Conservation (phyloP, 2,888 invertebrate species). For the Melanostoma scalare region DNA sequence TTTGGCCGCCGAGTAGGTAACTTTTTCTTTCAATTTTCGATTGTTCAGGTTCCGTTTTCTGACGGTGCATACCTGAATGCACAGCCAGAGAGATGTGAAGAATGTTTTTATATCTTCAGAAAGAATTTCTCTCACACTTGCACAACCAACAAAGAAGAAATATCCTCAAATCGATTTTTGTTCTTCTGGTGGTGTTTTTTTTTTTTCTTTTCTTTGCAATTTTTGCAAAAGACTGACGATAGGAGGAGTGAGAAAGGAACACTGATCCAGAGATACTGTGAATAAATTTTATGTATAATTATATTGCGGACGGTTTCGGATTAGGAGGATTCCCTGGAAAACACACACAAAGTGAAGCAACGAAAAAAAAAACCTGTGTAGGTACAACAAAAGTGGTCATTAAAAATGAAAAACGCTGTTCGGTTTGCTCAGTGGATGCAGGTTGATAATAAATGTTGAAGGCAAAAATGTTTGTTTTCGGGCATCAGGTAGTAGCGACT, state of each 20-base stretch:
- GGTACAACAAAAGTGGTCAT: constrained; percentile 33
- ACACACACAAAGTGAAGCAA: not conserved
- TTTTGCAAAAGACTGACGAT: not conserved
- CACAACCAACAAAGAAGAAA: constrained; percentile 7
- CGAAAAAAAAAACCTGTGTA: not conserved
- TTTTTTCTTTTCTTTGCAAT: constrained; percentile 1
- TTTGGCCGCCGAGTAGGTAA: constrained; percentile 5
- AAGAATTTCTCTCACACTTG: constrained; percentile 2
- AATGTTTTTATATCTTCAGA: constrained; percentile 5
- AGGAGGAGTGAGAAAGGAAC: not conserved
- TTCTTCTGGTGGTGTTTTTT: not conserved
- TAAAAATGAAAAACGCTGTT: constrained; percentile 34
- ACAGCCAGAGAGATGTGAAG: not conserved
- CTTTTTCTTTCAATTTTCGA: constrained; percentile 3
- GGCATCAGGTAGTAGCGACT: constrained; percentile 1
- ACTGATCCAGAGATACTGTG: constrained; percentile 2
- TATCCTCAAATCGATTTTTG: constrained; percentile 17
- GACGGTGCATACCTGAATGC: not conserved
- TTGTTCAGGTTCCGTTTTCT: not conserved
- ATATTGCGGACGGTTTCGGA: not conserved
- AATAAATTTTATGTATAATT: not conserved
- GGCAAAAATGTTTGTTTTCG: constrained; percentile 2
- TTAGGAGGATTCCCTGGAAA: not conserved
- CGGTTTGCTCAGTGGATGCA: constrained; percentile 18
- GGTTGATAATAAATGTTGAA: constrained; percentile 22